These are phyloP conservation scores for Anastrepha ludens DNA, from an alignment of 1,140 invertebrate species.

Conservation along the genomic window DNA sequence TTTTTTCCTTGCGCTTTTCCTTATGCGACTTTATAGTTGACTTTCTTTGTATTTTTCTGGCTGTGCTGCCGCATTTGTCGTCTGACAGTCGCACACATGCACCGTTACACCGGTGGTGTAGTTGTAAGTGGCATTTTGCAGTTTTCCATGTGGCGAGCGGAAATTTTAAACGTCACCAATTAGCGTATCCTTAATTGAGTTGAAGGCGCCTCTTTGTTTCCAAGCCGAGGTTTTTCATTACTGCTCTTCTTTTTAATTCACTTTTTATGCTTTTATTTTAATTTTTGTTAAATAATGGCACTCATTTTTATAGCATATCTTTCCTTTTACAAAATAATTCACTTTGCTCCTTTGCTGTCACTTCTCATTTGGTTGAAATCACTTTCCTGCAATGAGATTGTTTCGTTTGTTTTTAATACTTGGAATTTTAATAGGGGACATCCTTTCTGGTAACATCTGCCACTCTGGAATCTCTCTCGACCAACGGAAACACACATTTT, in stretches of 20 bases:
- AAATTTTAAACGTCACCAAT: conserved; percentile 48
- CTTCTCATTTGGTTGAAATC: too few relatives aligned
- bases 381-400: too few relatives aligned
- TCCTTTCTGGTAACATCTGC: too few relatives aligned
- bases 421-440: too few relatives aligned
- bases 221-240: not conserved
- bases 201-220: conserved; percentile 9
- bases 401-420: too few relatives aligned
- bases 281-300: too few relatives aligned
- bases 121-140: conserved; percentile 47
- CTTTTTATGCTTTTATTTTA: not conserved
- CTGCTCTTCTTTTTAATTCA: not conserved
- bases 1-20: not conserved
- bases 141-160: conserved; percentile 40
- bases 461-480: too few relatives aligned
- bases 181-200: conserved; percentile 51
- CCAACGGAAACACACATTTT: too few relatives aligned
- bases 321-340: not conserved
- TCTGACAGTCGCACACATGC: not conserved
- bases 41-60: not conserved
- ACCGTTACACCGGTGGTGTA: not conserved
- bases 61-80: conserved; percentile 9
- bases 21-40: conserved; percentile 25
- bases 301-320: too few relatives aligned
- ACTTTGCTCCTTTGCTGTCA: not conserved